Evolutionary conservation across 2,797 vertebrate genomes (phyloP).

Genomic region (Eospalax fontanierii): DNA sequence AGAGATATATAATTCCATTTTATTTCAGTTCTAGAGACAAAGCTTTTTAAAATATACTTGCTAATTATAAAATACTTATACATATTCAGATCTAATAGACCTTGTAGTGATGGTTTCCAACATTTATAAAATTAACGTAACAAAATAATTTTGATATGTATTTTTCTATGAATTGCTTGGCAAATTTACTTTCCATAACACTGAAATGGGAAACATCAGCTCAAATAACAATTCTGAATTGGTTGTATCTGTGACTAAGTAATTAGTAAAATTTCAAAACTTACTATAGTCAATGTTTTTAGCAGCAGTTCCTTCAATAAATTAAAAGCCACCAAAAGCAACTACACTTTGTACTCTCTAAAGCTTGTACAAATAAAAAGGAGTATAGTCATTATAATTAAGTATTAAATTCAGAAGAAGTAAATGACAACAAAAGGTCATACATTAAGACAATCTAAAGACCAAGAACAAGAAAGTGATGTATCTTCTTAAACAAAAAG

Average conservation of each 20-base stretch:
- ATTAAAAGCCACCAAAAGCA: constrained; percentile 59
- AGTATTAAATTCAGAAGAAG: constrained; percentile 34
- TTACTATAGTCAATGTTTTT: constrained; percentile 5
- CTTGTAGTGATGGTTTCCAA: neutral
- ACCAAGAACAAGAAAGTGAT: constrained; percentile 33
- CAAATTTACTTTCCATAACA: constrained; percentile 26
- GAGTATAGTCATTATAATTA: neutral
- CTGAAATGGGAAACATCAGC: neutral
- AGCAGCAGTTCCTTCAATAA: constrained; percentile 50
- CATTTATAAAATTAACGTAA: neutral
- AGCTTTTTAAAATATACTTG: neutral
- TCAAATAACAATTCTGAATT: constrained; percentile 58
- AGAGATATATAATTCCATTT: neutral
- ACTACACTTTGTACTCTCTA: constrained; percentile 19
- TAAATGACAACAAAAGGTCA: constrained; percentile 9
- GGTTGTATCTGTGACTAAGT: neutral
- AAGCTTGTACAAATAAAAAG: constrained; percentile 32
- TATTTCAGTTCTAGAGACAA: neutral
- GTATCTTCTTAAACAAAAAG: neutral
- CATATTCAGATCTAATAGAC: constrained; percentile 13
- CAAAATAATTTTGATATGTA: constrained; percentile 15
- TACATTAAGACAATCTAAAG: neutral
- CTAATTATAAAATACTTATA: neutral
- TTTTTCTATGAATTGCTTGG: constrained; percentile 17
- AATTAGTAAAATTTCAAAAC: constrained; percentile 45